Conservation (phyloP, 2,888 invertebrate genomes). For the Drosophila affinis region DNA sequence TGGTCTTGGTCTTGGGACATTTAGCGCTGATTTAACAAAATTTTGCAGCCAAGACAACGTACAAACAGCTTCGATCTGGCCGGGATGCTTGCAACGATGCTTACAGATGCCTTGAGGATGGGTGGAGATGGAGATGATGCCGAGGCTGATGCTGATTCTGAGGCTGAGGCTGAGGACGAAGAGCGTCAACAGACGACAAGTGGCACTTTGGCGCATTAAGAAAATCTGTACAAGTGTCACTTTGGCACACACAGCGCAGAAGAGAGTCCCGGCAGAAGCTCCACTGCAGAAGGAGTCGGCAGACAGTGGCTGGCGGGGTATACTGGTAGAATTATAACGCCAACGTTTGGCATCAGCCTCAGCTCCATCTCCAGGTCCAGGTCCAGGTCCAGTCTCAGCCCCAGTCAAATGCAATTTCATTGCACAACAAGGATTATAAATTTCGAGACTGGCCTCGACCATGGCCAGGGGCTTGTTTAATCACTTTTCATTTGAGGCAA, state of each 20-base stretch:
- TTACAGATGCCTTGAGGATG: background rate
- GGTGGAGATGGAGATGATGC: background rate
- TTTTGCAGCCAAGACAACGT: slow-evolving; percentile 63
- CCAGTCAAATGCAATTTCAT: slow-evolving; percentile 59
- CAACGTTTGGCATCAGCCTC: slow-evolving; percentile 51
- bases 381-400: too few relatives aligned
- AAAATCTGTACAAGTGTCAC: slow-evolving; percentile 79
- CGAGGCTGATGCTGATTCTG: background rate
- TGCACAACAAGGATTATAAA: slow-evolving; percentile 73
- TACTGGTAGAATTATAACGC: slow-evolving; percentile 67
- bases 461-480: slow-evolving; percentile 58
- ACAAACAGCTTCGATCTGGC: slow-evolving; percentile 68
- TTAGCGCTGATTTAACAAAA: slow-evolving; percentile 73
- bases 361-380: slow-evolving; percentile 1
- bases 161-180: slow-evolving; percentile 34
- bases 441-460: slow-evolving; percentile 39
- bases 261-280: slow-evolving; percentile 18
- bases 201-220: slow-evolving; percentile 80
- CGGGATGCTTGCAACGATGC: slow-evolving; percentile 5
- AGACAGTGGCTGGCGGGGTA: slow-evolving; percentile 11
- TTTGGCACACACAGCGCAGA: slow-evolving; percentile 64
- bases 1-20: slow-evolving; percentile 29
- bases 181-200: slow-evolving; percentile 78
- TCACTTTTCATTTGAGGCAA: slow-evolving; percentile 69
- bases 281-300: slow-evolving; percentile 7